Evolutionary conservation across 2,797 vertebrate species (phyloP).

Genomic region (Myotis myotis): DNA sequence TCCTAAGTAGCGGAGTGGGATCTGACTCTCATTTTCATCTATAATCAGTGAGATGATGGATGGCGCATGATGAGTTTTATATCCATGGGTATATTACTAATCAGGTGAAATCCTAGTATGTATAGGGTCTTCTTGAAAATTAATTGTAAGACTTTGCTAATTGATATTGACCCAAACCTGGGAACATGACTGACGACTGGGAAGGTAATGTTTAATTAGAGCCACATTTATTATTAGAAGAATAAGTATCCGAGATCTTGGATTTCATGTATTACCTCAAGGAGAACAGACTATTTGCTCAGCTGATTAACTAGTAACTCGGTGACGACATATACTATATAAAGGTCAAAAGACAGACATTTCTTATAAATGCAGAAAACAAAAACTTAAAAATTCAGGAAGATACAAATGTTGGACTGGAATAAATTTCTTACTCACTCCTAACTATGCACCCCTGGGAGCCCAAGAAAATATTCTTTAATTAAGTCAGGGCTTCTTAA

Average conservation of each 20-base stretch:
- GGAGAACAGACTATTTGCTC: not conserved
- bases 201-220: slow-evolving; percentile 22
- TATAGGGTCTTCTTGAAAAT: not conserved
- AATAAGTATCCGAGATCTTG: not conserved
- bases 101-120: not conserved
- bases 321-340: not conserved
- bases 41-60: not conserved
- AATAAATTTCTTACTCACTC: not conserved
- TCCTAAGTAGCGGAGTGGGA: not conserved
- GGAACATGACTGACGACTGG: not conserved
- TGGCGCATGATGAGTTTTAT: not conserved
- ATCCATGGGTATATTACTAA: not conserved
- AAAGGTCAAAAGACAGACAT: not conserved
- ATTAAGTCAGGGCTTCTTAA: not conserved
- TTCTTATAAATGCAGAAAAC: not conserved
- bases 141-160: slow-evolving; percentile 12
- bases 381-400: not conserved
- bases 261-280: not conserved
- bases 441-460: not conserved
- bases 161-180: not conserved
- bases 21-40: slow-evolving; percentile 25
- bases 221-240: not conserved
- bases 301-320: not conserved
- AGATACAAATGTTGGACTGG: not conserved
- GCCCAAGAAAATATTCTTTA: not conserved